phyloP scores from a whole-genome alignment of 2,888 invertebrate genomes.

The Drosophila neutralis region DNA sequence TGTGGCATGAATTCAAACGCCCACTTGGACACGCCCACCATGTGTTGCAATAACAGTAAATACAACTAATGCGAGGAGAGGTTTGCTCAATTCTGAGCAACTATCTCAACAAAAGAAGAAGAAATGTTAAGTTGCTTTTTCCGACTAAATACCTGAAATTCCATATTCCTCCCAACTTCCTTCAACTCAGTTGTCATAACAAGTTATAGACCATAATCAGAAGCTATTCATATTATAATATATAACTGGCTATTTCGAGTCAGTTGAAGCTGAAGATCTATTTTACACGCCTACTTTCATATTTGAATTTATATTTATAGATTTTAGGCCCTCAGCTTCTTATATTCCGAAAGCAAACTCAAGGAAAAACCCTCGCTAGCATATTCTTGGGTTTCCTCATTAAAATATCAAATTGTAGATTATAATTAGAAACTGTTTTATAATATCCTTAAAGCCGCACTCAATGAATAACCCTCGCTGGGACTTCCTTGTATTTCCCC shows the following conservation, averaged over 20 bases:
- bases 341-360: neutral
- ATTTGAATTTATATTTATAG: neutral
- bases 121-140: neutral
- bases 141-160: neutral
- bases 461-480: constrained; percentile 15
- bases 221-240: neutral
- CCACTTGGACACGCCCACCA: constrained; percentile 64
- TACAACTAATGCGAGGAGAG: constrained; percentile 15
- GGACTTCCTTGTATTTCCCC: constrained; percentile 11
- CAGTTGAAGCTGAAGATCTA: neutral
- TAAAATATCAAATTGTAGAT: neutral
- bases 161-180: neutral
- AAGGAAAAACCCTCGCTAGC: constrained; percentile 8
- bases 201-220: neutral
- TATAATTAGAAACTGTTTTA: neutral
- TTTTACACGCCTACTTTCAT: neutral
- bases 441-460: neutral
- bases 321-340: neutral
- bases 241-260: neutral
- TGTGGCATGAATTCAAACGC: constrained; percentile 27
- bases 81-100: neutral
- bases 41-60: constrained; percentile 26
- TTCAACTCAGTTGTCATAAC: neutral
- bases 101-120: neutral
- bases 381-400: constrained; percentile 6